Base-by-base conservation (phyloP, 2,888 invertebrate genomes). In the Esperia sulphurella region DNA sequence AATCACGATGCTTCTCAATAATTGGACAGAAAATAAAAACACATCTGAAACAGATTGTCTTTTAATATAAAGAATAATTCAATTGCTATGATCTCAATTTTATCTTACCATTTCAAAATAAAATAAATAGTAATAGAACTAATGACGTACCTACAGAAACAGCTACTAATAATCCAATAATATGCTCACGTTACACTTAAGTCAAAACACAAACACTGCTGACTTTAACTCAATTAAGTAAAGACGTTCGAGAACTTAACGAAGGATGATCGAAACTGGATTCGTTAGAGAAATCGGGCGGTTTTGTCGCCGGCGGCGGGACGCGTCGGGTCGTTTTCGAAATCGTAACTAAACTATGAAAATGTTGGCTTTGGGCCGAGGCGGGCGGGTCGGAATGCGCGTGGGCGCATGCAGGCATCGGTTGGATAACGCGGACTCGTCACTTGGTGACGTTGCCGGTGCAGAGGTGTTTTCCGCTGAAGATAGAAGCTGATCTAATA, bases 271-370 rank as follows among this genome's bases (percentile, higher is more conserved):
- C 68, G 71, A 77, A 80, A 80, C 73, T 78, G 71, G 68, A 77
- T 81, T 85, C 79, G 79, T 75, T 57, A 63, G 79, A 81, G 81
- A 79, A 77, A 76, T 81, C 81, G 80, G 77, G 65, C 70, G 67
- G 76, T 58, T 63, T 75, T 73, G 74, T 85, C 84, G 84, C 86
- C 89, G 87, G 88, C 88, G 86, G 85, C 83, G 86, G 83, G 83
- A 88, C 87, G 85, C 87, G 89, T 88, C 89, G 89, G 89, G 85
- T 89, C 89, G 89, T 89, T 89, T 88, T 89, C 89, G 89, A 83
- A 88, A 87, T 89, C 88, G 89, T 87, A 87, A 88, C 89, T 88
- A 89, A 87, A 89, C 88, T 89, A 86, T 80, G 85, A 83, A 84
- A 86, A 79, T 78, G 67, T 87, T 88, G 89, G 89, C 87, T 63